Percentiles rank a stretch among this genome's conserved stretches.
These are phyloP conservation scores for Beris morrisii DNA, from an alignment of 2,888 invertebrate species.

Conservation along the genomic window DNA sequence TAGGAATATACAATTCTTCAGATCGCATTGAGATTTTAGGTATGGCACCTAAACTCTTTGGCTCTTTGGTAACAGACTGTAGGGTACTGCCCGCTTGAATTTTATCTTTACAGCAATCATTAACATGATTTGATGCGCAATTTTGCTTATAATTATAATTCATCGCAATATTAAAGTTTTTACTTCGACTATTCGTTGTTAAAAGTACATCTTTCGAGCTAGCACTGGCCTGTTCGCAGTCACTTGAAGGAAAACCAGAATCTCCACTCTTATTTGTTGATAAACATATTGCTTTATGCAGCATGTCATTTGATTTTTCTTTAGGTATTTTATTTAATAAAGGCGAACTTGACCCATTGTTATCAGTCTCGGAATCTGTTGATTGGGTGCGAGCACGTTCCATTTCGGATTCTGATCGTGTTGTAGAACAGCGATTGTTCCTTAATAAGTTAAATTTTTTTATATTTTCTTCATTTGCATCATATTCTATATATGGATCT, in stretches of 20 bases:
- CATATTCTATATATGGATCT: slow-evolving; percentile 59
- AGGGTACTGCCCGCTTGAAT: neutral
- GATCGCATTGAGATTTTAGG: slow-evolving; percentile 41
- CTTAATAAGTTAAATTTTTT: slow-evolving; percentile 50
- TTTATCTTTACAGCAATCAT: slow-evolving; percentile 10
- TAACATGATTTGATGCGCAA: neutral
- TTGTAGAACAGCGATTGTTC: slow-evolving; percentile 40
- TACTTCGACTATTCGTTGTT: slow-evolving; percentile 56
- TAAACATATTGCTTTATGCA: slow-evolving; percentile 25
- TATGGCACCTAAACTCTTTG: slow-evolving; percentile 43
- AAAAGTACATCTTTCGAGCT: slow-evolving; percentile 72
- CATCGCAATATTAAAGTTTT: slow-evolving; percentile 42
- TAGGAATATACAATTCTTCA: slow-evolving; percentile 42
- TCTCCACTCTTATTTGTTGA: slow-evolving; percentile 57
- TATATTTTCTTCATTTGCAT: slow-evolving; percentile 60
- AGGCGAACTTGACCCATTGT: slow-evolving; percentile 71
- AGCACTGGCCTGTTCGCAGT: slow-evolving; percentile 66
- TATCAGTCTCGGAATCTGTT: slow-evolving; percentile 69
- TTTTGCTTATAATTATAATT: slow-evolving; percentile 6
- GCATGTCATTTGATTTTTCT: neutral
- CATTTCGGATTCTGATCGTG: slow-evolving; percentile 44
- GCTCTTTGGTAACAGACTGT: slow-evolving; percentile 23
- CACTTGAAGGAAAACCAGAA: slow-evolving; percentile 55
- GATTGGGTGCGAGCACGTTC: slow-evolving; percentile 48
- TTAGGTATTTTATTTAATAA: slow-evolving; percentile 59